Evolutionary conservation across 2,797 vertebrate genomes (phyloP).

Genomic region (Pampus argenteus): DNA sequence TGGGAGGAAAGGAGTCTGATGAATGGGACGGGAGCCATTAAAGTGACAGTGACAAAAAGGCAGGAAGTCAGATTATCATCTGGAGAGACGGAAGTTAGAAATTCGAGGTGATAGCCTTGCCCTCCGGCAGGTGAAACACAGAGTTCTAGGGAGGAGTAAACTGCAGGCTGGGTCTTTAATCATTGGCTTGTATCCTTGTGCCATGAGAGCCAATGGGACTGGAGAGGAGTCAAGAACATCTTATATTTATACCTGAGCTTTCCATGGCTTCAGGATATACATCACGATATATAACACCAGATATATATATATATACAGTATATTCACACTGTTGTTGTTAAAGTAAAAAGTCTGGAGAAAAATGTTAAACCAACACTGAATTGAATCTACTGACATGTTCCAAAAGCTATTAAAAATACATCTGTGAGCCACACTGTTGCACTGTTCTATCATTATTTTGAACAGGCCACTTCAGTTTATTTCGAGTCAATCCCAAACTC

Average conservation of each 20-base stretch:
- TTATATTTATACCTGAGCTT: background rate
- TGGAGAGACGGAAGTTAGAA: slow-evolving; percentile 46
- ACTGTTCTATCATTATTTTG: background rate
- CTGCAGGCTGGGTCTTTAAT: slow-evolving; percentile 42
- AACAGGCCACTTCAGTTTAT: slow-evolving; percentile 1
- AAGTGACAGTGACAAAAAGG: slow-evolving; percentile 73
- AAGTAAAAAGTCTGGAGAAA: background rate
- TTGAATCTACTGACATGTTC: background rate
- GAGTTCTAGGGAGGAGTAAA: slow-evolving; percentile 47
- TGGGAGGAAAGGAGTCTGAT: slow-evolving; percentile 50
- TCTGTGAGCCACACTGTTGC: background rate
- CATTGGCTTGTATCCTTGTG: slow-evolving; percentile 15
- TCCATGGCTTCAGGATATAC: background rate
- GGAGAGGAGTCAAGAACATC: slow-evolving; percentile 3
- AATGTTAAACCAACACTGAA: background rate
- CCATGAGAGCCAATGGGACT: slow-evolving; percentile 15
- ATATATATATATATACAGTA: too few relatives aligned
- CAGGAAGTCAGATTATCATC: slow-evolving; percentile 71
- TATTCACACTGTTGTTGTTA: background rate
- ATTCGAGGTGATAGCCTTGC: slow-evolving; percentile 59
- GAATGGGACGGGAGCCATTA: slow-evolving; percentile 61
- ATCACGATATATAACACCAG: background rate
- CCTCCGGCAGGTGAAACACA: slow-evolving; percentile 56
- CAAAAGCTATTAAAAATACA: background rate
- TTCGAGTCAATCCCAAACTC: background rate